These are phyloP conservation scores for Hiodon alosoides DNA, from an alignment of 2,113 vertebrate genomes.

Conservation along the genomic window DNA sequence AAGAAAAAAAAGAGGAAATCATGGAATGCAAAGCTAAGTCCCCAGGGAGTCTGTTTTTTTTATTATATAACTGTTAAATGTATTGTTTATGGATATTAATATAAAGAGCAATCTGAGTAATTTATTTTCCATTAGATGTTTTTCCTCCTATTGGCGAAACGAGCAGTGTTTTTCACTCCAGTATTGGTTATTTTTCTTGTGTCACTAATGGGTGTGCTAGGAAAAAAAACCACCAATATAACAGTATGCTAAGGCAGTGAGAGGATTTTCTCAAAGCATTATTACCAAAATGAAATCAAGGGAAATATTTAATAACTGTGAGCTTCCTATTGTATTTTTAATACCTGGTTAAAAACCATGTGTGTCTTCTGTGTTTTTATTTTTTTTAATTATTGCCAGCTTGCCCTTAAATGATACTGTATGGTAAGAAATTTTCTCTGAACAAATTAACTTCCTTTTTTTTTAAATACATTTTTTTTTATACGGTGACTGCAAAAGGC, in stretches of 20 bases:
- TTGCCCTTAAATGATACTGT: constrained; percentile 75
- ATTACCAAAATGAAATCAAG: constrained; percentile 57
- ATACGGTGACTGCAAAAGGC: constrained; percentile 72
- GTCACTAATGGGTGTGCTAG: background rate
- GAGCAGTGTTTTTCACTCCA: constrained; percentile 66
- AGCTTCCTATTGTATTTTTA: constrained; percentile 52
- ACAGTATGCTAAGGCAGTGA: constrained; percentile 29
- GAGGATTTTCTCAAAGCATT: constrained; percentile 68
- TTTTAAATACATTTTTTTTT: constrained; percentile 75
- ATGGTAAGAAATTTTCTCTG: constrained; percentile 74
- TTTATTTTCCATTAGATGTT: constrained; percentile 59
- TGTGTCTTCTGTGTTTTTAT: constrained; percentile 53
- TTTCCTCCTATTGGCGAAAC: constrained; percentile 50
- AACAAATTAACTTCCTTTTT: constrained; percentile 77
- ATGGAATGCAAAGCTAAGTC: constrained; percentile 68
- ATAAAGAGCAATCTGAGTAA: constrained; percentile 76
- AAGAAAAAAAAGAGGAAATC: constrained; percentile 23
- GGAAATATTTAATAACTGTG: constrained; percentile 47
- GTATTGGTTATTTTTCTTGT: constrained; percentile 55
- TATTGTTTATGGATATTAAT: constrained; percentile 63
- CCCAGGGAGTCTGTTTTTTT: constrained; percentile 53
- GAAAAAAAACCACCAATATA: constrained; percentile 5
- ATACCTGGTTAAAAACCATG: constrained; percentile 54
- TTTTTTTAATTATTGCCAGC: constrained; percentile 51
- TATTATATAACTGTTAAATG: constrained; percentile 25